Percentiles rank a stretch among this genome's conserved stretches.
These are phyloP conservation scores for Rhinatrema bivittatum DNA, from an alignment of 2,797 vertebrate species.

Conservation along the genomic window DNA sequence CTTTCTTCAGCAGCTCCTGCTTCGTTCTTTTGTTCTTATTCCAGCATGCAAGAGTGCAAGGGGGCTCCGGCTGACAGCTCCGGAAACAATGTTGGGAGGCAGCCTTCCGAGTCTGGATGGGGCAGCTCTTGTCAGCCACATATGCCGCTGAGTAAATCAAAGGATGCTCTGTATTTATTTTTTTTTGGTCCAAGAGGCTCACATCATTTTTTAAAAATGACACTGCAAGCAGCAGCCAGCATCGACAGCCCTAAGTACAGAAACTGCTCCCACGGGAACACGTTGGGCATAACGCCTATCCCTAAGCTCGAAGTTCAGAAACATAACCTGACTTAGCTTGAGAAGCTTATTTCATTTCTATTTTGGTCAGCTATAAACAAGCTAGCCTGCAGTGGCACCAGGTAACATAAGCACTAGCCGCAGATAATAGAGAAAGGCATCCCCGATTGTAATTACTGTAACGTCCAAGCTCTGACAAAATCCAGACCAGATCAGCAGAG, in stretches of 20 bases:
- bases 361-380: neutral
- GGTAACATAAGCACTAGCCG: neutral
- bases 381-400: neutral
- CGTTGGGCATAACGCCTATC: neutral
- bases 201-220: too few relatives aligned
- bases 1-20: too few relatives aligned
- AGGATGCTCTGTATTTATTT: too few relatives aligned
- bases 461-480: neutral
- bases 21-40: too few relatives aligned
- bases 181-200: too few relatives aligned
- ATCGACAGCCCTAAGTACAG: neutral
- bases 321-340: neutral
- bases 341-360: neutral
- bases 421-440: neutral
- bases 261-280: neutral
- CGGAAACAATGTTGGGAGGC: too few relatives aligned
- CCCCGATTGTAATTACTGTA: neutral
- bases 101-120: too few relatives aligned
- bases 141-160: too few relatives aligned
- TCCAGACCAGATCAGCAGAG: too few relatives aligned
- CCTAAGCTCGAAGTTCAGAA: neutral
- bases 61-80: too few relatives aligned
- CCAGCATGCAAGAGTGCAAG: too few relatives aligned
- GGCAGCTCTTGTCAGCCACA: too few relatives aligned
- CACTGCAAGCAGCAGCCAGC: neutral